These are phyloP conservation scores for Tapirus terrestris DNA, from an alignment of 2,113 vertebrate genomes.

Conservation along the genomic window DNA sequence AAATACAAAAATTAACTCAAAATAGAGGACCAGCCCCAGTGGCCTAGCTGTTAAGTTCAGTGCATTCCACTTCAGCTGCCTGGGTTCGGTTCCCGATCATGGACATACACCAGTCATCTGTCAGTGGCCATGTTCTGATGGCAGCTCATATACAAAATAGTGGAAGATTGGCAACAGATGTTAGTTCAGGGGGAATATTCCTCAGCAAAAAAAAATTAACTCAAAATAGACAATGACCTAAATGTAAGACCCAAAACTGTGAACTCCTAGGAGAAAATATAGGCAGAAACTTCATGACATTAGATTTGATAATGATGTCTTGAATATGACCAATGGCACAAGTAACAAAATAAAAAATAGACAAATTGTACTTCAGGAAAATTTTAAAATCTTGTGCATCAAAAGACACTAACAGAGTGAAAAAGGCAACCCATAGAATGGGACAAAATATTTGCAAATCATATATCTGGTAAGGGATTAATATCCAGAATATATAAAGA, in stretches of 20 bases:
- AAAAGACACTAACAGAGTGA: background rate
- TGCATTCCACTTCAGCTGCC: too few species aligned
- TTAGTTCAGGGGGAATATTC: too few species aligned
- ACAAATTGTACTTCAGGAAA: background rate
- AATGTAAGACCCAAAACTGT: background rate
- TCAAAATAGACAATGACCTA: background rate
- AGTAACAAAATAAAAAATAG: background rate
- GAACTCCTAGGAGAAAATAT: background rate
- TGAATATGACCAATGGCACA: background rate
- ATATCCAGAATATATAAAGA: background rate
- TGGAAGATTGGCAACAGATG: too few species aligned
- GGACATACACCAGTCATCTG: too few species aligned
- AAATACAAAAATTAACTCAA: background rate
- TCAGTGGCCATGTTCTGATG: too few species aligned
- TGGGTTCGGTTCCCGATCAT: too few species aligned
- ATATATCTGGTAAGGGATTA: background rate
- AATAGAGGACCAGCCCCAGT: too few species aligned
- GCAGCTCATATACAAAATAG: too few species aligned
- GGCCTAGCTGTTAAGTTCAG: too few species aligned
- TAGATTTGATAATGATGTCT: background rate
- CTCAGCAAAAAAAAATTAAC: background rate
- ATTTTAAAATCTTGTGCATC: background rate
- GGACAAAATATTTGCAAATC: background rate
- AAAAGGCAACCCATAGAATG: background rate
- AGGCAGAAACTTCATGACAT: background rate